Base-by-base conservation (phyloP, 1,140 invertebrate species). In the Zaprionus kolodkinae region DNA sequence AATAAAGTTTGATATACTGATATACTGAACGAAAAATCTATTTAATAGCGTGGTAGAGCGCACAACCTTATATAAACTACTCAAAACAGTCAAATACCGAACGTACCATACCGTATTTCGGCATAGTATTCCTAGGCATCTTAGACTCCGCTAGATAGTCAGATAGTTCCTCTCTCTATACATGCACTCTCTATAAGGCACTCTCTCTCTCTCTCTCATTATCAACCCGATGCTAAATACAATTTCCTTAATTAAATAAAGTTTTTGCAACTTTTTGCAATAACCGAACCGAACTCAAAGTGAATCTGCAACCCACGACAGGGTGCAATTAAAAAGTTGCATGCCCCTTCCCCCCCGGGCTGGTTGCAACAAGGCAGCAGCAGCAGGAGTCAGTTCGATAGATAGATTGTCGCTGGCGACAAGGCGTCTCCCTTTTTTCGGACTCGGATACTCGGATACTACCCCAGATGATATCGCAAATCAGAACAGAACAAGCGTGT, bases 401-500 rank as follows among this genome's bases (percentile, higher is more conserved):
- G 45, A 50, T 50, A 50, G 45, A 50, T 50, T 50, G 45, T 50
- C 45, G 15, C 17, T 21, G 45, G 33, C 7, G 45, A 50, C 17
- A 45, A 50, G 45, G 17, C 45, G 45, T 50, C 45, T 17, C 45
- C 45, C 45, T 25, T 40, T 4, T n/a, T 50, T 48, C 57, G 27
- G 27, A 30, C 27, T 61, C 12, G 27, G 30, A 64, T 33, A 61
- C 21, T 21, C 25, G 21, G 69, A 72, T 63, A 65, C 48, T 62
- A 50, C 38, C 54, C 60, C 72, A 61, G 68, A 80, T 78, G 71
- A 69, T 79, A 89, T 89, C 75, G 21, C 45, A 71, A 77, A 78
- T 81, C 54, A 60, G 54, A 80, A 67, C 89, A 91, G 79, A 86
- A 89, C 81, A 85, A 91, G 89, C 89, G 89, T 91, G 85, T 91